These are phyloP conservation scores for Copidosoma aretas DNA, from an alignment of 2,888 invertebrate genomes.

Conservation along the genomic window DNA sequence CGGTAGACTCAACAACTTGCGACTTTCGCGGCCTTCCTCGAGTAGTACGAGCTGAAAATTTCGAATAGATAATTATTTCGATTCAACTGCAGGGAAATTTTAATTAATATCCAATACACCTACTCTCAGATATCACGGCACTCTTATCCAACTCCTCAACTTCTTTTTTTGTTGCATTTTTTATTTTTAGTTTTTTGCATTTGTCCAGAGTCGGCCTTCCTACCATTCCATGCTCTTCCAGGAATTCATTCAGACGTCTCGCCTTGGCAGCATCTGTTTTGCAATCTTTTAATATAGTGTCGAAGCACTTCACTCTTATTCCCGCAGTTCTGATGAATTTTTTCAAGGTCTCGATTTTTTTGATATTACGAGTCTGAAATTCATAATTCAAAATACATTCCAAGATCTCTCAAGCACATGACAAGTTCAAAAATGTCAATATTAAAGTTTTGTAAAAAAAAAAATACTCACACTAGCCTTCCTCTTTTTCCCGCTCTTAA, in stretches of 20 bases:
- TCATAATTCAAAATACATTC: neutral
- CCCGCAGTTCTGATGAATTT: conserved; percentile 53
- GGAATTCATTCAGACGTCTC: conserved; percentile 47
- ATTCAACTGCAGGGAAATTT: conserved; percentile 9
- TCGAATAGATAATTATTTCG: conserved; percentile 11
- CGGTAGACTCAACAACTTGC: neutral
- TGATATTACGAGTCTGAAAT: conserved; percentile 46
- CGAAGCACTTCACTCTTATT: conserved; percentile 51
- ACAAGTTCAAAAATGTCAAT: neutral
- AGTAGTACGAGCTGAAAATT: conserved; percentile 18
- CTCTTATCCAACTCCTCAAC: conserved; percentile 48
- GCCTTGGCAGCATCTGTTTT: conserved; percentile 49
- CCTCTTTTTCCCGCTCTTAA: conserved; percentile 39
- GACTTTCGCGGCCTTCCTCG: conserved; percentile 18
- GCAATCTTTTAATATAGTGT: conserved; percentile 51
- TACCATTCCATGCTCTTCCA: conserved; percentile 52
- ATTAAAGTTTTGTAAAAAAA: conserved; percentile 13
- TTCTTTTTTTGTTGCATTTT: conserved; percentile 48
- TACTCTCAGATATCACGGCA: conserved; percentile 55
- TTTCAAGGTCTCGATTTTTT: conserved; percentile 49
- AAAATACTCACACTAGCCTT: conserved; percentile 31
- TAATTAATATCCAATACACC: conserved; percentile 12
- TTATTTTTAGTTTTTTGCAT: conserved; percentile 51
- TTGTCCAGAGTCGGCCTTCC: conserved; percentile 55
- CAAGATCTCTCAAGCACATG: neutral